These are phyloP conservation scores for Chaenocephalus aceratus DNA, from an alignment of 2,113 vertebrate species.

Conservation along the genomic window DNA sequence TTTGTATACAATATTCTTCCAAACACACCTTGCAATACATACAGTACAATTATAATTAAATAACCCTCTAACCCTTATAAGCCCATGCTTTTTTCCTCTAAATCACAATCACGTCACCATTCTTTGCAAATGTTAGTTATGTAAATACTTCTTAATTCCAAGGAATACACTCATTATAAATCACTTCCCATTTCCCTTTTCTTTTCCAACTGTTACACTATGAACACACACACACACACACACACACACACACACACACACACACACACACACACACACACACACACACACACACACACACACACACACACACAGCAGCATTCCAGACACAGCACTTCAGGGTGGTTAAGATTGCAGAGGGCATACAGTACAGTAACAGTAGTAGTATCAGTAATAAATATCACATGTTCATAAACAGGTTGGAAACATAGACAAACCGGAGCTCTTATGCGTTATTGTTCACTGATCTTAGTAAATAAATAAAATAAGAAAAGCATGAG, in stretches of 20 bases:
- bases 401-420: conserved; percentile 63
- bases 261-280: conserved; percentile 48
- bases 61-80: conserved; percentile 49
- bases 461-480: conserved; percentile 38
- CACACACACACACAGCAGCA: conserved; percentile 56
- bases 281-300: conserved; percentile 37
- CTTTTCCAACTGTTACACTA: conserved; percentile 48
- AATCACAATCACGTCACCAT: conserved; percentile 74
- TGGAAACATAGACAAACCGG: conserved; percentile 51
- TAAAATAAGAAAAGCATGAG: conserved; percentile 35
- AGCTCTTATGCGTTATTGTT: conserved; percentile 38
- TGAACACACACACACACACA: conserved; percentile 46
- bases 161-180: conserved; percentile 60
- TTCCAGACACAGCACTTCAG: conserved; percentile 71
- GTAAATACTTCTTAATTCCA: conserved; percentile 69
- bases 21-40: conserved; percentile 61
- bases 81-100: conserved; percentile 66
- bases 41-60: conserved; percentile 70
- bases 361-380: conserved; percentile 61
- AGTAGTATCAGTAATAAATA: conserved; percentile 56
- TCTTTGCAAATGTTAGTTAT: conserved; percentile 66
- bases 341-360: conserved; percentile 57
- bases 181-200: conserved; percentile 49
- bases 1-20: conserved; percentile 24
- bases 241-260: conserved; percentile 38